Conservation (phyloP, 2,888 invertebrate genomes). For the Bugulina stolonifera region DNA sequence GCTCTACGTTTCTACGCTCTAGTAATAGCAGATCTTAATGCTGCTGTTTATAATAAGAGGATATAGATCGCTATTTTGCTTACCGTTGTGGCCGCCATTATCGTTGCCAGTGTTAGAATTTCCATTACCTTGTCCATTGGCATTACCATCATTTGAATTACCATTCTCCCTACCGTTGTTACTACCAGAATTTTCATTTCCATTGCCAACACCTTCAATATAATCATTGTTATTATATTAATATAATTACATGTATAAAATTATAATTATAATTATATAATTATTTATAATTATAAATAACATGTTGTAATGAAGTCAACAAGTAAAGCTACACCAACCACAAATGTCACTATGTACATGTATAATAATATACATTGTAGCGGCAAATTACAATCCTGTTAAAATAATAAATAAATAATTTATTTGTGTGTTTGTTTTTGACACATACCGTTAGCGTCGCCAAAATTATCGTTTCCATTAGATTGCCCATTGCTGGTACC, state of each 20-base stretch:
- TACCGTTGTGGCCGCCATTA: background rate
- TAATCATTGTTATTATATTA: background rate
- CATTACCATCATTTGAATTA: constrained; percentile 25
- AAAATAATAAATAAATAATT: too few species aligned
- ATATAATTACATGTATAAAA: too few species aligned
- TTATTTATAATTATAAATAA: too few species aligned
- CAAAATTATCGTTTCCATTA: constrained; percentile 11
- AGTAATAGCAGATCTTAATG: too few species aligned
- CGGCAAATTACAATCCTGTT: too few species aligned
- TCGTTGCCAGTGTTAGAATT: background rate
- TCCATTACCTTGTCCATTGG: constrained; percentile 25
- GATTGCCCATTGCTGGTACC: background rate
- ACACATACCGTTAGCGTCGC: constrained; percentile 14
- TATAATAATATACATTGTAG: too few species aligned
- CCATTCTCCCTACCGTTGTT: constrained; percentile 25
- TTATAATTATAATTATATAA: too few species aligned
- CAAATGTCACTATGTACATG: too few species aligned
- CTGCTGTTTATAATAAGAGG: too few species aligned
- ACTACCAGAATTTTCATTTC: constrained; percentile 26
- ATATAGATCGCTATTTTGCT: constrained; percentile 3
- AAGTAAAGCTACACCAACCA: too few species aligned
- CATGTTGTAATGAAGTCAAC: too few species aligned
- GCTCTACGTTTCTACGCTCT: too few species aligned
- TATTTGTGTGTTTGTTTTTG: background rate
- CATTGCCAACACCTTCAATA: constrained; percentile 21